Conservation (phyloP, 1,140 invertebrate species). For the Trialeurodes vaporariorum region DNA sequence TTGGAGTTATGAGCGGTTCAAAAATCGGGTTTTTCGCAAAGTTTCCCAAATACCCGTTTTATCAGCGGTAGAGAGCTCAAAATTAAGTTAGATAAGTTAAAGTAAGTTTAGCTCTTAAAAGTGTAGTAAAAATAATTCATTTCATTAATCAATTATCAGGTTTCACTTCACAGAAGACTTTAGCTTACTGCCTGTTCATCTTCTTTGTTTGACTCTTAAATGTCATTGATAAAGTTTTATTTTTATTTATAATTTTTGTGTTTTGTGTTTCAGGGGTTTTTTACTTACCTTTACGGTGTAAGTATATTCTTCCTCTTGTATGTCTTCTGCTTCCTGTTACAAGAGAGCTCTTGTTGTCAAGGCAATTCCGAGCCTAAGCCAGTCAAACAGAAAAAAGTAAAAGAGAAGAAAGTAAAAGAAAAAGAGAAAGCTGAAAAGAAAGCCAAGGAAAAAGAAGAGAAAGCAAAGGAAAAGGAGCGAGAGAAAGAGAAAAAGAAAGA, state of each 20-base stretch:
- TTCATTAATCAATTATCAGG: too few species aligned
- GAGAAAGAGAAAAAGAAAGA: conserved; percentile 23
- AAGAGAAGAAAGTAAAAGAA: conserved; percentile 22
- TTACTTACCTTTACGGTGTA: conserved; percentile 89
- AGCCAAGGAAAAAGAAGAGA: conserved; percentile 27
- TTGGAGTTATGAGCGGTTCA: too few species aligned
- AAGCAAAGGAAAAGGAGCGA: conserved; percentile 23
- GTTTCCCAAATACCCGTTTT: too few species aligned
- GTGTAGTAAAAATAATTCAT: too few species aligned
- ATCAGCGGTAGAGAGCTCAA: too few species aligned
- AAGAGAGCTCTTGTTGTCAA: conserved; percentile 74
- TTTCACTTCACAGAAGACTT: too few species aligned
- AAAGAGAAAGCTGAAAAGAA: conserved; percentile 16
- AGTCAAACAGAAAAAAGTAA: conserved; percentile 22
- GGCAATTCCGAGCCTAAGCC: conserved; percentile 35
- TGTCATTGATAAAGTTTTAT: too few species aligned
- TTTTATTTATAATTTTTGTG: conserved; percentile 5
- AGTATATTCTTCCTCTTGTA: conserved; percentile 93
- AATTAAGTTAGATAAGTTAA: too few species aligned
- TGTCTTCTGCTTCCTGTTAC: conserved; percentile 91
- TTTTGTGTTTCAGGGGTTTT: conserved; percentile 66
- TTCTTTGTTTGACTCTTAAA: too few species aligned
- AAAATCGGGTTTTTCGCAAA: too few species aligned
- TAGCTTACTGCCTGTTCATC: too few species aligned
- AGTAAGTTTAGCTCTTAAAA: too few species aligned